phyloP scores from a whole-genome alignment of 2,888 invertebrate genomes.

The Pandemis heparana region DNA sequence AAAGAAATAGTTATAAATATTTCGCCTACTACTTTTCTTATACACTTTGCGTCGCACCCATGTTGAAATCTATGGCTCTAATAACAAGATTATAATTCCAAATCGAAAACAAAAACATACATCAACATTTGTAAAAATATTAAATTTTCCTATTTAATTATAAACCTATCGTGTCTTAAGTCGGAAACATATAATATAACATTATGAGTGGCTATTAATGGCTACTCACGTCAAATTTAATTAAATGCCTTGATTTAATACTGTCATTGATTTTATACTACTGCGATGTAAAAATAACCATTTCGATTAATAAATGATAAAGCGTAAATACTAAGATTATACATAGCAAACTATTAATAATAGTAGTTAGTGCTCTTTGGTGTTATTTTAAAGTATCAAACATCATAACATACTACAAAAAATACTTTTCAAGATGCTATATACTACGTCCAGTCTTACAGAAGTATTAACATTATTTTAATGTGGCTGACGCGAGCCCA shows the following conservation, averaged over 20 bases:
- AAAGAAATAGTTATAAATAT: constrained; percentile 8
- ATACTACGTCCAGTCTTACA: constrained; percentile 40
- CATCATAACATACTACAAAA: constrained; percentile 29
- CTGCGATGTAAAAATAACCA: constrained; percentile 10
- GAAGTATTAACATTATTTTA: constrained; percentile 27
- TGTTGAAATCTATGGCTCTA: background rate
- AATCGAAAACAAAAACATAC: constrained; percentile 27
- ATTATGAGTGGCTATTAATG: background rate
- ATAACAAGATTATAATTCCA: constrained; percentile 34
- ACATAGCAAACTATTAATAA: constrained; percentile 52
- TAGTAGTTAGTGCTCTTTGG: constrained; percentile 56
- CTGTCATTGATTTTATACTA: constrained; percentile 21
- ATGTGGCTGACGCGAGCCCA: constrained; percentile 20
- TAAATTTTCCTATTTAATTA: constrained; percentile 16
- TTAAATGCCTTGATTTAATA: constrained; percentile 31
- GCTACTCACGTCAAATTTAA: background rate
- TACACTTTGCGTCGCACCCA: constrained; percentile 6
- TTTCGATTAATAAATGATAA: constrained; percentile 18
- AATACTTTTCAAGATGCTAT: constrained; percentile 30
- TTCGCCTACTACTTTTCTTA: constrained; percentile 4
- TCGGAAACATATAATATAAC: constrained; percentile 16
- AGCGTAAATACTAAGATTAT: constrained; percentile 42
- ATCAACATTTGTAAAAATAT: constrained; percentile 36
- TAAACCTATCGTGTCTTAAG: constrained; percentile 11
- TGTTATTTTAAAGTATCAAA: constrained; percentile 44